Base-by-base conservation (phyloP, 2,797 vertebrate genomes). In the Dipus sagitta region DNA sequence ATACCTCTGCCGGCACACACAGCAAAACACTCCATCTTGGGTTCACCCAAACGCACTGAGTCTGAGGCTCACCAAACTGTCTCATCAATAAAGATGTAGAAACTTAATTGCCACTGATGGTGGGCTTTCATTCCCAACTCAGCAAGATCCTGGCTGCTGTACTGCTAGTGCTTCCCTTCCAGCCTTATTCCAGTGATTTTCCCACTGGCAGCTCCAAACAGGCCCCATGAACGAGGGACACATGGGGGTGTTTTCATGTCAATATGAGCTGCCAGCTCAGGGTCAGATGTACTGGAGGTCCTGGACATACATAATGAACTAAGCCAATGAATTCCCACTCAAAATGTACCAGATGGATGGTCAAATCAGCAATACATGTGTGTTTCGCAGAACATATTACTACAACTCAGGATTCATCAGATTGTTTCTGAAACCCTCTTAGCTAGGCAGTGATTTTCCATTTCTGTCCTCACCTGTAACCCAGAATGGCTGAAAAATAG, bases 161-260 rank as follows among this genome's bases (percentile, higher is more conserved):
- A 6, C 11, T 0, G 12, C 13, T 8, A 18, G 2, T 30, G n/a
- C 58, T 74, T 21, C 12, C 26, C 68, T 68, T 24, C 10, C 30
- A 52, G n/a, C 64, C 54, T 38, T 28, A 75, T 65, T 9, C 21
- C 30, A 58, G 21, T 47, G 30, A 52, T 15, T 62, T 74, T 60
- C 62, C 52, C 9, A 52, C 62, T 15, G 1, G 28, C 30, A 14
- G 26, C 12, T 84, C 24, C 30, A 23, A 26, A 17, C 34, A 13
- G 8, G 65, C 2, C 17, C 26, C 18, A 38, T 1, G 20, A 80
- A 58, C 3, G 24, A 76, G 67, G 7, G 34, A 38, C n/a, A 65
- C 0, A 0, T n/a, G 8, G 0, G 10, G n/a, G 38, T 2, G 26
- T 32, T 82, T 0, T 1, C 2, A 1, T 2, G 10, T 3, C 14